These are phyloP conservation scores for Druceiella hillmani DNA, from an alignment of 2,888 invertebrate species.

Conservation along the genomic window DNA sequence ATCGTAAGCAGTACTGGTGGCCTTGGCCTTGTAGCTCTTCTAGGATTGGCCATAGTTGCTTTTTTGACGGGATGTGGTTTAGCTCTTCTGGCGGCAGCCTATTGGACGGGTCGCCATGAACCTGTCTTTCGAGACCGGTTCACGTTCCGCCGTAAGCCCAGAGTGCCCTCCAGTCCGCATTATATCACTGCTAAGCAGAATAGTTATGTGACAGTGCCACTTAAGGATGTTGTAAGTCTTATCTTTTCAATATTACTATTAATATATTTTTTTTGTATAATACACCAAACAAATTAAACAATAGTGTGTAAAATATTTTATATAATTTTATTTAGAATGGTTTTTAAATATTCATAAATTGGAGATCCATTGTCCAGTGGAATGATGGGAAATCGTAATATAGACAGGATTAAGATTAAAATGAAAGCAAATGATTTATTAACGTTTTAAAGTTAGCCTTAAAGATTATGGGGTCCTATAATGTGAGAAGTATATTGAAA, in stretches of 20 bases:
- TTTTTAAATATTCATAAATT: background rate
- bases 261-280: conserved; percentile 27
- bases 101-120: conserved; percentile 40
- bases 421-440: no score
- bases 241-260: conserved; percentile 38
- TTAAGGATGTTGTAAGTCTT: conserved; percentile 65
- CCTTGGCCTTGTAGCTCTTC: conserved; percentile 38
- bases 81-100: conserved; percentile 41
- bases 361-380: conserved; percentile 1
- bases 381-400: no score
- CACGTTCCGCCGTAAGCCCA: conserved; percentile 45
- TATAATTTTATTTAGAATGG: background rate
- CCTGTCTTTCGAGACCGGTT: conserved; percentile 35
- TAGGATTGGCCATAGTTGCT: no score
- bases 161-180: conserved; percentile 72
- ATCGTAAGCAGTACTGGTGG: conserved; percentile 37
- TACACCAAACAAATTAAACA: conserved; percentile 29
- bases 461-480: no score
- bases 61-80: conserved; percentile 46
- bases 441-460: no score
- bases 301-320: conserved; percentile 13
- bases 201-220: conserved; percentile 76
- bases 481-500: no score
- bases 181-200: conserved; percentile 79
- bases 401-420: no score